Conservation (phyloP, 2,113 vertebrate genomes). For the Catagonus wagneri region DNA sequence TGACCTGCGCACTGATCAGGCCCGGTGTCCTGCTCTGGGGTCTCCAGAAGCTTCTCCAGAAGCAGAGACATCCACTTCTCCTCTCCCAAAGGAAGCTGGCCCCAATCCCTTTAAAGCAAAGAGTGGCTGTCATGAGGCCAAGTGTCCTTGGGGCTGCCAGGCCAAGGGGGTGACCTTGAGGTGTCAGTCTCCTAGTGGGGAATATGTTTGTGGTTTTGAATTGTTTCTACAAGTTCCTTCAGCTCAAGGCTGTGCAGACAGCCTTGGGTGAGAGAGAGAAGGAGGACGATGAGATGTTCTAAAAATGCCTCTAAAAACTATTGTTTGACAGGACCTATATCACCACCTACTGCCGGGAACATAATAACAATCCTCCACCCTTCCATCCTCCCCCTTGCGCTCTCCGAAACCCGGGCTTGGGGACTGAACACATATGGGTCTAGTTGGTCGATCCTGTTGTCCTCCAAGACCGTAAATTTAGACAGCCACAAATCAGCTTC, state of each 20-base stretch:
- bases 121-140: not conserved
- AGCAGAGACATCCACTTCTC: not conserved
- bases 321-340: not conserved
- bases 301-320: not conserved
- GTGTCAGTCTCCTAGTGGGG: not conserved
- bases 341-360: not conserved
- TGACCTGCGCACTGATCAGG: not conserved
- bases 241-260: not conserved
- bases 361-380: not conserved
- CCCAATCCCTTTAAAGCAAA: not conserved
- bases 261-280: not conserved
- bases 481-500: constrained; percentile 70
- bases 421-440: constrained; percentile 71
- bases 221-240: constrained; percentile 35
- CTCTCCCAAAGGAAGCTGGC: not conserved
- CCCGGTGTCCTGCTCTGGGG: not conserved
- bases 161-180: not conserved
- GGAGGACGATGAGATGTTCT: not conserved
- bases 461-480: constrained; percentile 71
- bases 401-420: not conserved
- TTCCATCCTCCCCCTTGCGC: not conserved
- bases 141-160: not conserved
- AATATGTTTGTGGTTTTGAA: not conserved
- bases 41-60: not conserved
- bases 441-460: constrained; percentile 20